These are phyloP conservation scores for Heliornis fulica DNA, from an alignment of 2,113 vertebrate species.

Conservation along the genomic window DNA sequence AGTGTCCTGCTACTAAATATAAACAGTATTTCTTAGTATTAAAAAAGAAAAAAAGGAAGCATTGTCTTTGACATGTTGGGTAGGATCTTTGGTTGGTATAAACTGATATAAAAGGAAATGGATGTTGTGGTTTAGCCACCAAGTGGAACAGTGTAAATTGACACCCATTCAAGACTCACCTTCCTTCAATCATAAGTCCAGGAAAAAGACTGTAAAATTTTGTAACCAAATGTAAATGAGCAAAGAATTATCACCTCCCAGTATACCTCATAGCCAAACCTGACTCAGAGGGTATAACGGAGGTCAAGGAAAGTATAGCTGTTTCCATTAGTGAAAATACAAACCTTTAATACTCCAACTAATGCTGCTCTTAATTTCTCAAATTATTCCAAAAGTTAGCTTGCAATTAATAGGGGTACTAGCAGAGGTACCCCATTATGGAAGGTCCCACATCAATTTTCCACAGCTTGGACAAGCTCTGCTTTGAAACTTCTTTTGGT, in stretches of 20 bases:
- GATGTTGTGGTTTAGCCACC: not conserved
- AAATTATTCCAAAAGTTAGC: not conserved
- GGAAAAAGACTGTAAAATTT: not conserved
- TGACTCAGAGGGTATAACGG: not conserved
- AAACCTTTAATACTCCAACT: not conserved
- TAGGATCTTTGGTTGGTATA: not conserved
- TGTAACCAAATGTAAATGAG: not conserved
- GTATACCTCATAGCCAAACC: not conserved
- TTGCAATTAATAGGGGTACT: not conserved
- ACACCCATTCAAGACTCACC: not conserved
- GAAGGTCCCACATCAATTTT: not conserved
- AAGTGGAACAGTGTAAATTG: not conserved
- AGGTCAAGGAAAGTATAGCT: not conserved
- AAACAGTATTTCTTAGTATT: not conserved
- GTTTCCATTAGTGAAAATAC: not conserved
- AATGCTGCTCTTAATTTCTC: not conserved
- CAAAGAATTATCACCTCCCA: not conserved
- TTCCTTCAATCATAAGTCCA: not conserved
- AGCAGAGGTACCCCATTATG: not conserved
- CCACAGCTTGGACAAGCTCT: not conserved
- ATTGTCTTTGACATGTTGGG: not conserved
- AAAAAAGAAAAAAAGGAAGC: not conserved
- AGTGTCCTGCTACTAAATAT: not conserved
- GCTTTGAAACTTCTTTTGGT: not conserved
- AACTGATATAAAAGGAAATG: not conserved